Conservation (phyloP, 2,888 invertebrate genomes). For the Oscheius sp. region DNA sequence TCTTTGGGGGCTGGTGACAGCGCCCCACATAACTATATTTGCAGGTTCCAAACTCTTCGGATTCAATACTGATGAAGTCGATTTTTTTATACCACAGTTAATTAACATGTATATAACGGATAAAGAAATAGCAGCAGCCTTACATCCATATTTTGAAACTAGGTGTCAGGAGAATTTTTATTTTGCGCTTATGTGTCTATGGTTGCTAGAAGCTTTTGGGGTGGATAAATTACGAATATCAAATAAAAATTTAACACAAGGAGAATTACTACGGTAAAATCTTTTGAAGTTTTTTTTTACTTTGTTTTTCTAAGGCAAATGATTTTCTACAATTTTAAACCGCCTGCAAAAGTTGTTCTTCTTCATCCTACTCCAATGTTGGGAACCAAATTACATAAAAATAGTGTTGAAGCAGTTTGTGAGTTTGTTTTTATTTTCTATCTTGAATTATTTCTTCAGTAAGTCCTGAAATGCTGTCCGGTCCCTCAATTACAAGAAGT, state of each 20-base stretch:
- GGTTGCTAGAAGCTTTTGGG: constrained; percentile 93
- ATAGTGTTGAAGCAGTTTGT: constrained; percentile 3
- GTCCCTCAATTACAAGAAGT: constrained; percentile 20
- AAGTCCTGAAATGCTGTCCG: constrained; percentile 11
- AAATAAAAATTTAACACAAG: constrained; percentile 31
- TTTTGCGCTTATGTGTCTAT: constrained; percentile 93
- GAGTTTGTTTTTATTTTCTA: not conserved
- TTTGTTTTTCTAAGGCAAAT: constrained; percentile 14
- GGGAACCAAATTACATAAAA: not conserved
- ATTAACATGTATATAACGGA: constrained; percentile 98
- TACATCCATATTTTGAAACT: constrained; percentile 83
- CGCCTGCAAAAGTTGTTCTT: not conserved
- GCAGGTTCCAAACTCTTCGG: constrained; percentile 95
- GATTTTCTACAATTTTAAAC: constrained; percentile 27
- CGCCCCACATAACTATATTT: too few relatives aligned
- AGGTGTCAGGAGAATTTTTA: constrained; percentile 93
- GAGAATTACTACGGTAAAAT: constrained; percentile 33
- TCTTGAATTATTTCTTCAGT: constrained; percentile 1
- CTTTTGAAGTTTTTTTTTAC: not conserved
- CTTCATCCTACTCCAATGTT: constrained; percentile 1
- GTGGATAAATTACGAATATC: constrained; percentile 75
- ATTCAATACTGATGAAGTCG: constrained; percentile 89
- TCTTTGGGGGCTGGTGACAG: too few relatives aligned
- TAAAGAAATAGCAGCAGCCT: constrained; percentile 92
- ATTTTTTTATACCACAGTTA: constrained; percentile 96